phyloP scores from a whole-genome alignment of 2,113 vertebrate species.

The Psophia crepitans region DNA sequence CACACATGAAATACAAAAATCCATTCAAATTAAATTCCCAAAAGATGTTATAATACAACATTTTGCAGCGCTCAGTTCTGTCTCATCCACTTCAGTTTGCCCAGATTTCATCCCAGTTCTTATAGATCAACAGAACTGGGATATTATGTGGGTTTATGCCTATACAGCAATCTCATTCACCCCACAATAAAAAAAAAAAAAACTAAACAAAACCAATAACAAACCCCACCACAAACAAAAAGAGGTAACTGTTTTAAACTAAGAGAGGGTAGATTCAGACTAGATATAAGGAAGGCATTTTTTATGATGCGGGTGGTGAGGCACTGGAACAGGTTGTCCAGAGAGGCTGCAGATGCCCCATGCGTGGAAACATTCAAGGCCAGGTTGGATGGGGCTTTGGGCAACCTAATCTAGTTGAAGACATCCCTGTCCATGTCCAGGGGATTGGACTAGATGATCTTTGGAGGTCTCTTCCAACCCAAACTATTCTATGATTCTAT shows the following conservation, averaged over 20 bases:
- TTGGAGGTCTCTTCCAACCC: background rate
- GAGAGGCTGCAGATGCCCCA: background rate
- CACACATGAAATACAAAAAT: background rate
- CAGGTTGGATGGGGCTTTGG: background rate
- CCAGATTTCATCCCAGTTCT: background rate
- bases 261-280: background rate
- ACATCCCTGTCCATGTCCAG: background rate
- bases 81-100: background rate
- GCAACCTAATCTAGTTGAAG: background rate
- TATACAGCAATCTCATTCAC: background rate
- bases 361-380: background rate
- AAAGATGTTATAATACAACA: background rate
- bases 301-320: background rate
- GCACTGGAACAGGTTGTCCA: background rate
- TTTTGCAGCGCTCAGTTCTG: background rate
- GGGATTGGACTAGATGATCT: background rate
- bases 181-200: too few relatives aligned
- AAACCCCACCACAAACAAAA: background rate
- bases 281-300: background rate
- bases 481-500: background rate
- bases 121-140: background rate
- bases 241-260: background rate
- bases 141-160: background rate
- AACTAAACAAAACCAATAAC: background rate
- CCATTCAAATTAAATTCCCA: background rate